Evolutionary conservation across 2,888 invertebrate genomes (phyloP).

Genomic region (Acronicta leporina): DNA sequence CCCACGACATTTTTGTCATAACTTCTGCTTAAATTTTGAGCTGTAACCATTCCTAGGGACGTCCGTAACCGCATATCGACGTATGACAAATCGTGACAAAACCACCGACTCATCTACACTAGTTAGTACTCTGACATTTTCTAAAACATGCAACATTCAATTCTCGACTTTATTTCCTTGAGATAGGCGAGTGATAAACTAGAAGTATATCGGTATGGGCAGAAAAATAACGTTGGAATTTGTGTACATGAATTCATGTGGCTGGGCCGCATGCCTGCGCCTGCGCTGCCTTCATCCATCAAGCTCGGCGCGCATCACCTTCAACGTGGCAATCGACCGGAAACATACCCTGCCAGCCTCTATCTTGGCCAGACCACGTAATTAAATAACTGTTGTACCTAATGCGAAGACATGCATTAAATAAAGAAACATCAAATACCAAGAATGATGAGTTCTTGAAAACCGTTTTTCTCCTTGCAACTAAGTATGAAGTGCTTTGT

Average conservation of each 20-base stretch:
- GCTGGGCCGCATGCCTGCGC: slow-evolving; percentile 79
- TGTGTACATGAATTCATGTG: slow-evolving; percentile 77
- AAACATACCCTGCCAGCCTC: slow-evolving; percentile 76
- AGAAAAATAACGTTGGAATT: slow-evolving; percentile 66
- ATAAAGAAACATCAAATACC: slow-evolving; percentile 14
- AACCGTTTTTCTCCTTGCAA: slow-evolving; percentile 26
- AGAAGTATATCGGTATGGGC: slow-evolving; percentile 28
- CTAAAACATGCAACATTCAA: slow-evolving; percentile 31
- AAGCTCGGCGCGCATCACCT: slow-evolving; percentile 85
- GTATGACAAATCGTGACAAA: slow-evolving; percentile 89
- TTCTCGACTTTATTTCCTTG: slow-evolving; percentile 59
- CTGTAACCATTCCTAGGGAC: slow-evolving; percentile 67
- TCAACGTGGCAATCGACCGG: slow-evolving; percentile 84
- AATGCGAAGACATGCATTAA: slow-evolving; percentile 26
- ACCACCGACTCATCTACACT: slow-evolving; percentile 83
- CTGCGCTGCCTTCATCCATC: slow-evolving; percentile 85
- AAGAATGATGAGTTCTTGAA: slow-evolving; percentile 12
- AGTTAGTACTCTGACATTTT: slow-evolving; percentile 51
- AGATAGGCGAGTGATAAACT: slow-evolving; percentile 45
- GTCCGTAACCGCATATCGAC: slow-evolving; percentile 81
- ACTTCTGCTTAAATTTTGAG: slow-evolving; percentile 76
- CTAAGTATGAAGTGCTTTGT: slow-evolving; percentile 5
- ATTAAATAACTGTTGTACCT: slow-evolving; percentile 44
- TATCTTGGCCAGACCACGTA: slow-evolving; percentile 59
- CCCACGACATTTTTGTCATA: slow-evolving; percentile 85